Evolutionary conservation across 1,140 invertebrate genomes (phyloP).

Genomic region (Neuroterus valhalla): DNA sequence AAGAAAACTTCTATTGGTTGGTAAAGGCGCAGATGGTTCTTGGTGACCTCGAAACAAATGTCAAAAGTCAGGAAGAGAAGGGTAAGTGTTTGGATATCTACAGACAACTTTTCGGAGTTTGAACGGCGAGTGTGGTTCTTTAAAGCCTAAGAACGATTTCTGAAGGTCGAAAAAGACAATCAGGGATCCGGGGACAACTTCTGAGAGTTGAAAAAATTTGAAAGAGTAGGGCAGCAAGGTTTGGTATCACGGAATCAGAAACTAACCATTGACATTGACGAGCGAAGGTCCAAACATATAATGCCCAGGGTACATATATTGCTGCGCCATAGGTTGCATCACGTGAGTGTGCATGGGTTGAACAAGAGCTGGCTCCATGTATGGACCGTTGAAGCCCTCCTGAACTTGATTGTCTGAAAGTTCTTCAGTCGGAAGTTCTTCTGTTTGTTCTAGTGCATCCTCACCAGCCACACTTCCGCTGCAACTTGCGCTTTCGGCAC

Average conservation of each 20-base stretch:
- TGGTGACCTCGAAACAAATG: too few relatives aligned
- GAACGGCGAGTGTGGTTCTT: too few relatives aligned
- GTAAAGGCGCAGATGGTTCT: too few relatives aligned
- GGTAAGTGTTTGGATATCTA: too few relatives aligned
- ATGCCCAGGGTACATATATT: conserved; percentile 74
- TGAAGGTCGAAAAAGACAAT: too few relatives aligned
- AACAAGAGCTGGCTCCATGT: conserved; percentile 59
- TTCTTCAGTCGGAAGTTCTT: conserved; percentile 49
- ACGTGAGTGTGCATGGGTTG: conserved; percentile 66
- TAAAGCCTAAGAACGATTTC: too few relatives aligned
- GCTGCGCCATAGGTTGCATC: conserved; percentile 64
- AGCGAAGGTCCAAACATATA: conserved; percentile 74
- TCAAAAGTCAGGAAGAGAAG: too few relatives aligned
- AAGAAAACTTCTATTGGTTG: too few relatives aligned
- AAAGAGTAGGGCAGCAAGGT: too few relatives aligned
- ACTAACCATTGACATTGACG: conserved; percentile 74
- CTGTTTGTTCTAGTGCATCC: conserved; percentile 40
- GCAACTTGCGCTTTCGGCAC: conserved; percentile 55
- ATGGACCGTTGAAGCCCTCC: conserved; percentile 43
- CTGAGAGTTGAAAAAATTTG: too few relatives aligned
- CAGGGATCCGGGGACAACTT: too few relatives aligned
- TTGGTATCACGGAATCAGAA: neutral
- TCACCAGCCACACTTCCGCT: conserved; percentile 57
- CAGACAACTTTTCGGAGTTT: too few relatives aligned
- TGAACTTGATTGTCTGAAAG: conserved; percentile 34